Evolutionary conservation across 2,113 vertebrate species (phyloP).

Genomic region (Neotoma lepida): DNA sequence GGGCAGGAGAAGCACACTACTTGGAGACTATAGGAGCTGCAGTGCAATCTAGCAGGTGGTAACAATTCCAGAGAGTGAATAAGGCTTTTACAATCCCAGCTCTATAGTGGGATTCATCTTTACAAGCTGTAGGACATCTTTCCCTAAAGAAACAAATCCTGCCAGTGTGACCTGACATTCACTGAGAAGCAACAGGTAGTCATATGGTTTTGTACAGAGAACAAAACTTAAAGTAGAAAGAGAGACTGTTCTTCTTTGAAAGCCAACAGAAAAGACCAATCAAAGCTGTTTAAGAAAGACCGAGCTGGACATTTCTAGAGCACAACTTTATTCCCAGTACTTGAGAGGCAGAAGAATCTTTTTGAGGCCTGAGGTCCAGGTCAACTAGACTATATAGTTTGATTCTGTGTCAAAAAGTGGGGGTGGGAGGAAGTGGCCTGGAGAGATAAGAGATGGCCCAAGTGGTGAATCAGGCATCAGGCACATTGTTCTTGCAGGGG

Average conservation of each 20-base stretch:
- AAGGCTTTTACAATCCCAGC: constrained; percentile 41
- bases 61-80: constrained; percentile 58
- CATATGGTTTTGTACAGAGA: constrained; percentile 50
- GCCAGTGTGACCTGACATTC: not conserved
- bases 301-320: not conserved
- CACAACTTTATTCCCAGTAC: not conserved
- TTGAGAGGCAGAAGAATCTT: not conserved
- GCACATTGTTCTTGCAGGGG: not conserved
- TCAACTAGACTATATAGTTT: not conserved
- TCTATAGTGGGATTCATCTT: constrained; percentile 38
- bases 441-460: not conserved
- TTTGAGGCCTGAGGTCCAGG: not conserved
- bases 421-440: not conserved
- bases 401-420: not conserved
- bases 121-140: constrained; percentile 6
- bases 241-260: not conserved
- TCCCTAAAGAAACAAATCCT: constrained; percentile 6
- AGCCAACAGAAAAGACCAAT: not conserved
- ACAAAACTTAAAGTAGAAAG: not conserved
- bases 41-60: constrained; percentile 2
- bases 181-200: constrained; percentile 41
- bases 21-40: not conserved
- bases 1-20: not conserved
- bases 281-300: not conserved
- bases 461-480: not conserved